These are phyloP conservation scores for Blastobasis lacticolella DNA, from an alignment of 2,888 invertebrate genomes.

Conservation along the genomic window DNA sequence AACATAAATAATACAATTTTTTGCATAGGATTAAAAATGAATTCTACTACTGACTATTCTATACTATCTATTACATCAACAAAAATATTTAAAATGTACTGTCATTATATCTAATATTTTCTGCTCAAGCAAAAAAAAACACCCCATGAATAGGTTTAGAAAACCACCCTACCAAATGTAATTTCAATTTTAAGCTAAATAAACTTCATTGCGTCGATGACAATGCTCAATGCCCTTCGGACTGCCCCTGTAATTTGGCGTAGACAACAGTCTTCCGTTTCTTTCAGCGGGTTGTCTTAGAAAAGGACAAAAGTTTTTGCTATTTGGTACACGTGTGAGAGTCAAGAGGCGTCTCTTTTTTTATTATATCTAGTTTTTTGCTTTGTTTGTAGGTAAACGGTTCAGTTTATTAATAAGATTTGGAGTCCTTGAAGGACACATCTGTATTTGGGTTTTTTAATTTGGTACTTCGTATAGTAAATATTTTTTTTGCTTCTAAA, in stretches of 20 bases:
- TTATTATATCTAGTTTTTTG: too few species aligned
- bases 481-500: too few species aligned
- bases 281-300: conserved; percentile 40
- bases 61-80: too few species aligned
- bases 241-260: conserved; percentile 46
- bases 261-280: conserved; percentile 60
- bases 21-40: too few species aligned
- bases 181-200: conserved; percentile 53
- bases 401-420: too few species aligned
- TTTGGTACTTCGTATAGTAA: too few species aligned
- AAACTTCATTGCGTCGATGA: conserved; percentile 44
- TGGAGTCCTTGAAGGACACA: too few species aligned
- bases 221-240: conserved; percentile 44
- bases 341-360: neutral
- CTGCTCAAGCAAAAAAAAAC: neutral
- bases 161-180: conserved; percentile 12
- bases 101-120: neutral
- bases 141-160: neutral
- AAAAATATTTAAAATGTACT: neutral
- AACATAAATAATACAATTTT: too few species aligned
- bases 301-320: conserved; percentile 32
- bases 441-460: too few species aligned
- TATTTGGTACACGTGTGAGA: conserved; percentile 21
- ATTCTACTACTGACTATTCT: too few species aligned
- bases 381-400: too few species aligned